A percentile compares a stretch with the other conserved stretches of the same genome.
These are phyloP conservation scores for Styela plicata DNA, from an alignment of 23 tunicate genomes.

Conservation along the genomic window DNA sequence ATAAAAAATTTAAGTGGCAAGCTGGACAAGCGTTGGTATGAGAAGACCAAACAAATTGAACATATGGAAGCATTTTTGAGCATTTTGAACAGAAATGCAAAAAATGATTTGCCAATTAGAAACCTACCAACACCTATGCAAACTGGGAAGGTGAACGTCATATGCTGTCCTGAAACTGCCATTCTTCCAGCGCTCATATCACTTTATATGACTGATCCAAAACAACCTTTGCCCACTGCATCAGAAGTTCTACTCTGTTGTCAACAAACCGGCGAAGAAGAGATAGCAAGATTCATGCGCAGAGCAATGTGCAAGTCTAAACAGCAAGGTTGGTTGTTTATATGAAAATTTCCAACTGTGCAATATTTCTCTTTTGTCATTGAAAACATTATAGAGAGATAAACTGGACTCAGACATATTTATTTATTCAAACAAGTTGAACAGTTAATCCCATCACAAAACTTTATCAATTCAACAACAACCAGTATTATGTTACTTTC, in stretches of 20 bases:
- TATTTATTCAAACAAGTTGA: no score
- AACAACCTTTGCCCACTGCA: slow-evolving; percentile 36
- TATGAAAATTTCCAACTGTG: no score
- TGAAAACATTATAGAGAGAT: no score
- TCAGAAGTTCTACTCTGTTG: slow-evolving; percentile 41
- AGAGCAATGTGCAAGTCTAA: slow-evolving; percentile 33
- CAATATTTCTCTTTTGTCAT: no score
- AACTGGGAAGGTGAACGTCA: background rate
- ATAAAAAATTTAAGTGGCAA: slow-evolving; percentile 24
- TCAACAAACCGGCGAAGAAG: slow-evolving; percentile 32
- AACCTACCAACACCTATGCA: background rate
- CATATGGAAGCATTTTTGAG: background rate
- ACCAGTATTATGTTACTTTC: no score
- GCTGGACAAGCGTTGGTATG: slow-evolving; percentile 4
- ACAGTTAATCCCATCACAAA: no score
- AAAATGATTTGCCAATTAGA: background rate
- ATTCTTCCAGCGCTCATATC: background rate
- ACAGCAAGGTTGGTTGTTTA: no score
- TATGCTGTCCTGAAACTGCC: background rate
- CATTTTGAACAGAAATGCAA: background rate
- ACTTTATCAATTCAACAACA: no score
- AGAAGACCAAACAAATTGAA: background rate
- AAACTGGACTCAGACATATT: no score
- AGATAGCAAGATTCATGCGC: slow-evolving; percentile 32
- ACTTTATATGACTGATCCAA: slow-evolving; percentile 26